Base-by-base conservation (phyloP, 2,797 vertebrate genomes). In the Valencia hispanica region DNA sequence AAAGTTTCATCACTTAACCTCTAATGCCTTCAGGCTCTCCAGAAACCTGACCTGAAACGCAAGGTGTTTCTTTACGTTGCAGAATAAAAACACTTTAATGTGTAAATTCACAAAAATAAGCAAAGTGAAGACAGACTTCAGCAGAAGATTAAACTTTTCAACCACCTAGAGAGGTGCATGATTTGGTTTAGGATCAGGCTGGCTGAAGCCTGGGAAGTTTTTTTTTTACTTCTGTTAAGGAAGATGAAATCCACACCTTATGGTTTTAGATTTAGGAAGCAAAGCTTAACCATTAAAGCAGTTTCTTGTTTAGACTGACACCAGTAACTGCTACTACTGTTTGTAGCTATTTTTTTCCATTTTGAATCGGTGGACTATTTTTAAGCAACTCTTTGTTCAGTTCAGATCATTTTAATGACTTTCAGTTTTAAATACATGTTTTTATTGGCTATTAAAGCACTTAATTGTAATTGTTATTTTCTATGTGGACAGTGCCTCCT, bases 21-120 rank as follows among this genome's bases (percentile, higher is more conserved):
- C 59, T 39, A 32, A 22, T 18, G 45, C 65, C 79, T 79, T 61
- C 59, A n/a, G 48, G 45, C 53, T 83, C 80, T 80, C 75, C 69
- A 75, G 77, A 82, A 74, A n/a, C 76, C 79, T 81, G 76, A 82
- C 68, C 81, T 71, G 14, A 59, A 72, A 78, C 57, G 65, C 70
- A 80, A 77, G 75, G 69, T 20, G 51, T 68, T 59, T 57, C 55
- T 59, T 59, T 1, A 43, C 47, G 41, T 53, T 43, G 15, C 61
- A 68, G 18, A n/a, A 17, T 69, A 79, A 63, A 39, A 70, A 47
- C 70, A 32, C 51, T 30, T 20, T 8, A 36, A 75, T 27, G n/a
- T 36, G 48, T 50, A 61, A 61, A 61, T 27, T 17, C 15, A 18
- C 30, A 20, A 34, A 61, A 79, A 70, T 57, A 55, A 70, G 69